Evolutionary conservation across 2,888 invertebrate genomes (phyloP).

Genomic region (Odiellus spinosus): DNA sequence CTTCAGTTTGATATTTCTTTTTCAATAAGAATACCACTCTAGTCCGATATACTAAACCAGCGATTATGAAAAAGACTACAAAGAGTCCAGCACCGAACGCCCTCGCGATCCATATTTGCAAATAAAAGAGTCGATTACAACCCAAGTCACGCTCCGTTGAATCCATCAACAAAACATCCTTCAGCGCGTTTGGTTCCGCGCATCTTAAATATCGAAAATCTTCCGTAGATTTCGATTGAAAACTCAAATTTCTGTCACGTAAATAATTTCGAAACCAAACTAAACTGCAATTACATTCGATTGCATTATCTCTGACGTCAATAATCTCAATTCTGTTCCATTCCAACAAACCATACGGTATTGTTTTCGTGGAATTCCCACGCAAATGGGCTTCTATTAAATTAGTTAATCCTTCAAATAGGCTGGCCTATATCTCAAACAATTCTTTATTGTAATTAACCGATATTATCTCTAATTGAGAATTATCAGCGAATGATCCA

Average conservation of each 20-base stretch:
- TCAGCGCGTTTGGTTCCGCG: too few species aligned
- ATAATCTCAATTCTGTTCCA: slow-evolving; percentile 53
- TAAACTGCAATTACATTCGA: slow-evolving; percentile 70
- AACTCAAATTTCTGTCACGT: background rate
- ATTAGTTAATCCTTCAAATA: slow-evolving; percentile 12
- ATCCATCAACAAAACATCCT: too few species aligned
- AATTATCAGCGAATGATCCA: slow-evolving; percentile 13
- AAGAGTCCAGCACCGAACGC: too few species aligned
- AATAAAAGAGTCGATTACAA: too few species aligned
- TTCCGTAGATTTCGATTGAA: too few species aligned
- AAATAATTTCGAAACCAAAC: slow-evolving; percentile 44
- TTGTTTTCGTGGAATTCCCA: slow-evolving; percentile 15
- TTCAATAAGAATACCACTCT: too few species aligned
- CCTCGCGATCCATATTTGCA: too few species aligned
- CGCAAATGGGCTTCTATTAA: slow-evolving; percentile 15
- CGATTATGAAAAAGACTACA: too few species aligned
- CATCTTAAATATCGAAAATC: too few species aligned
- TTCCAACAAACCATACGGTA: slow-evolving; percentile 26
- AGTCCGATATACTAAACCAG: too few species aligned
- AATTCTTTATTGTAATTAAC: slow-evolving; percentile 14
- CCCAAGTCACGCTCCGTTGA: too few species aligned
- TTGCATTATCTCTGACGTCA: slow-evolving; percentile 62
- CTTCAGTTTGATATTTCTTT: too few species aligned
- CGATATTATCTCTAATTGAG: slow-evolving; percentile 12
- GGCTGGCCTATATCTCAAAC: slow-evolving; percentile 8